phyloP scores from a whole-genome alignment of 2,888 invertebrate species.

The Agrotis ipsilon region DNA sequence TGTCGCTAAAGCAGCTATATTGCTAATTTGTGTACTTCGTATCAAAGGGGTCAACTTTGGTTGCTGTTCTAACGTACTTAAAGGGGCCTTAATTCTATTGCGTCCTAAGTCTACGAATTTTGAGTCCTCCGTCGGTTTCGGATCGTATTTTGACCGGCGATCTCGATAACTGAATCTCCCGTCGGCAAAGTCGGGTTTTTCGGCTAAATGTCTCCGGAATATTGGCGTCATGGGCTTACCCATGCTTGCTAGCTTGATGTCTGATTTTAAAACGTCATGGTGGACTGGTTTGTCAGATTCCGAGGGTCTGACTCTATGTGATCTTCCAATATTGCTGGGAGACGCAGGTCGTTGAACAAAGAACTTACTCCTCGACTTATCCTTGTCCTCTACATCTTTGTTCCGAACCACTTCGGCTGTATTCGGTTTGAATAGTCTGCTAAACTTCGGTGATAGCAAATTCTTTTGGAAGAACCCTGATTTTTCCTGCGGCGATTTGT shows the following conservation, averaged over 20 bases:
- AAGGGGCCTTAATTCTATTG: slow-evolving; percentile 78
- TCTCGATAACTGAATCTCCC: slow-evolving; percentile 86
- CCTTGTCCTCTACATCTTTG: slow-evolving; percentile 75
- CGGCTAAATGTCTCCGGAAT: slow-evolving; percentile 81
- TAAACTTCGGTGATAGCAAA: slow-evolving; percentile 85
- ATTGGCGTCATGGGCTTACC: slow-evolving; percentile 89
- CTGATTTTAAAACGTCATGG: slow-evolving; percentile 80
- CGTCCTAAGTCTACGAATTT: slow-evolving; percentile 78
- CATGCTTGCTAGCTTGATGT: slow-evolving; percentile 83
- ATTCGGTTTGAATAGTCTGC: slow-evolving; percentile 83
- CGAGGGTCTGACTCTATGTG: slow-evolving; percentile 79
- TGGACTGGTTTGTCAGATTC: slow-evolving; percentile 61
- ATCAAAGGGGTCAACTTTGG: slow-evolving; percentile 67
- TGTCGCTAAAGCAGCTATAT: slow-evolving; percentile 67
- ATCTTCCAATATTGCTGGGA: slow-evolving; percentile 73
- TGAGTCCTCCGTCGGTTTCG: slow-evolving; percentile 66
- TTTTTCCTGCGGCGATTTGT: slow-evolving; percentile 75
- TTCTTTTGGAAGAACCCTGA: slow-evolving; percentile 83
- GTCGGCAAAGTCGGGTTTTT: slow-evolving; percentile 80
- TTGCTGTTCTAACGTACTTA: slow-evolving; percentile 52
- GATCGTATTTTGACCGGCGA: slow-evolving; percentile 72
- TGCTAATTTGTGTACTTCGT: slow-evolving; percentile 67
- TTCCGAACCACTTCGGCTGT: slow-evolving; percentile 74
- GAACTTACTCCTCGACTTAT: slow-evolving; percentile 85
- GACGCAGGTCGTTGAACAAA: slow-evolving; percentile 84